Evolutionary conservation across 30 jellyfish, hydroid and myxozoan genomes (phyloP).

Genomic region (Pseudorhiza aurosa): DNA sequence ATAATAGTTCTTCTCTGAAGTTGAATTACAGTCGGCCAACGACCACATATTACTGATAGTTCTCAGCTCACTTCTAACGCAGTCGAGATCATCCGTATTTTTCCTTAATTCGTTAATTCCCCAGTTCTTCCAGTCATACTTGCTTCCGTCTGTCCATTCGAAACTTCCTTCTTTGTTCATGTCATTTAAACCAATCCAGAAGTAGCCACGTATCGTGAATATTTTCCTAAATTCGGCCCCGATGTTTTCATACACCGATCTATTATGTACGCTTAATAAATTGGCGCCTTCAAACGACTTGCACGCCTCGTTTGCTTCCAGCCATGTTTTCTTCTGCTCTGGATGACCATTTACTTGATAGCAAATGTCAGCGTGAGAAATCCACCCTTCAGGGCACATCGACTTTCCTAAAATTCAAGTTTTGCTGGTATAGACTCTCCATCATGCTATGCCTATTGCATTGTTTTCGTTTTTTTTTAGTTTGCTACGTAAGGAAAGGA

Average conservation of each 20-base stretch:
- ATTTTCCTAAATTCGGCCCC: slow-evolving; percentile 31
- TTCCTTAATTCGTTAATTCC: slow-evolving; percentile 35
- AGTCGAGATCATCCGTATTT: slow-evolving; percentile 35
- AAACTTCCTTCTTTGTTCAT: slow-evolving; percentile 45
- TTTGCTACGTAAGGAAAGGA: no score
- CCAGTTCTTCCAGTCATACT: slow-evolving; percentile 56
- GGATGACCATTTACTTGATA: slow-evolving; percentile 96
- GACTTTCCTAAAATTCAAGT: slow-evolving; percentile 62
- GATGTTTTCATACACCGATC: slow-evolving; percentile 26
- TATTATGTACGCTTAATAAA: slow-evolving; percentile 65
- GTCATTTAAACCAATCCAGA: slow-evolving; percentile 93
- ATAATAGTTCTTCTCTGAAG: slow-evolving; percentile 60
- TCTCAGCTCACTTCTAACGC: slow-evolving; percentile 68
- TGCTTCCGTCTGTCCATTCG: slow-evolving; percentile 76
- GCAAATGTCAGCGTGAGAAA: slow-evolving; percentile 62
- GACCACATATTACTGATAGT: slow-evolving; percentile 61
- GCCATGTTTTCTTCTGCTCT: slow-evolving; percentile 80
- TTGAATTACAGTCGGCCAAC: slow-evolving; percentile 51
- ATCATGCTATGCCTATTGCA: no score
- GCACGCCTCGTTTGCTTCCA: slow-evolving; percentile 78
- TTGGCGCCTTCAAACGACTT: slow-evolving; percentile 83
- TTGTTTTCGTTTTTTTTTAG: no score
- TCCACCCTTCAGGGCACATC: slow-evolving; percentile 95
- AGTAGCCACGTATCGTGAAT: slow-evolving; percentile 27
- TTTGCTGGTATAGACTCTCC: neutral